Conservation (phyloP, 2,888 invertebrate genomes). For the Chouioia cunea region DNA sequence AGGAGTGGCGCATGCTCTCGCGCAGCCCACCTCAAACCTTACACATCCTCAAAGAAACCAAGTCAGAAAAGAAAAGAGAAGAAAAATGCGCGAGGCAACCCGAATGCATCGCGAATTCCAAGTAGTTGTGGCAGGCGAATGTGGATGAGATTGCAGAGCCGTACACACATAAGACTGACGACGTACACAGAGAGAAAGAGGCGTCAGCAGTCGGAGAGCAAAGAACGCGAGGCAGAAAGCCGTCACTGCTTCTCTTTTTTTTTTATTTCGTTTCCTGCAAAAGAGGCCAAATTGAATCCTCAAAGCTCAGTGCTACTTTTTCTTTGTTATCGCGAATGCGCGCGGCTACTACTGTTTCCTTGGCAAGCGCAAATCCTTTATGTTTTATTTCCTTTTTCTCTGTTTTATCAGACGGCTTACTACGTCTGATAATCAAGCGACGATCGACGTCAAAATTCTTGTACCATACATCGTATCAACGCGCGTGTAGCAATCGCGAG, state of each 20-base stretch:
- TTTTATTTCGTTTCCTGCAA: constrained; percentile 51
- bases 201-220: constrained; percentile 14
- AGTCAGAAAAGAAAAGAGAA: constrained; percentile 18
- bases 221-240: constrained; percentile 5
- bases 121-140: not conserved
- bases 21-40: too few relatives aligned
- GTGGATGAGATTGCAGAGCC: constrained; percentile 20
- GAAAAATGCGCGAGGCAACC: not conserved
- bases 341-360: constrained; percentile 2
- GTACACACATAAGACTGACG: not conserved
- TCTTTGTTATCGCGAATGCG: constrained; percentile 3
- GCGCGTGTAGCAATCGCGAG: not conserved
- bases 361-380: not conserved
- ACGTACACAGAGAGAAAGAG: constrained; percentile 28
- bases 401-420: not conserved
- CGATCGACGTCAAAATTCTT: not conserved
- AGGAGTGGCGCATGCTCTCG: too few relatives aligned
- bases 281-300: constrained; percentile 63
- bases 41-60: too few relatives aligned
- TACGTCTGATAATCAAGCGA: too few relatives aligned
- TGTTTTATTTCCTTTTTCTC: not conserved
- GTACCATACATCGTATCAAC: not conserved
- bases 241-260: constrained; percentile 11
- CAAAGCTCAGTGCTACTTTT: constrained; percentile 38
- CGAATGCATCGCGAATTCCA: constrained; percentile 20